These are phyloP conservation scores for Pomacea maculata DNA, from an alignment of 1,140 invertebrate species.

Conservation along the genomic window DNA sequence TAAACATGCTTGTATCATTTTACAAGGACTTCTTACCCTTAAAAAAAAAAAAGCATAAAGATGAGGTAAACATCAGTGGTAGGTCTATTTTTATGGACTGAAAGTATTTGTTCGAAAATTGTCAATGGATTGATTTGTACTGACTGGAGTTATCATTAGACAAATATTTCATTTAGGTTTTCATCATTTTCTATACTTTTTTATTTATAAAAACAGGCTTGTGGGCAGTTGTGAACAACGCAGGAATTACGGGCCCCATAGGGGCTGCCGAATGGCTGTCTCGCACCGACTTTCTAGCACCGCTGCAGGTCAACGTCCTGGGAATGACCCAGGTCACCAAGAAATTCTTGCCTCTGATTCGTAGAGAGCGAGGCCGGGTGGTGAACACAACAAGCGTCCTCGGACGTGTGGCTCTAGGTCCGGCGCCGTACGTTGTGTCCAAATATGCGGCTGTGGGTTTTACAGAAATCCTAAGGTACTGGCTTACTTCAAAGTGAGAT, in stretches of 20 bases:
- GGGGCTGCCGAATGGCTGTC: slow-evolving; percentile 31
- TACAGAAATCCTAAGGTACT: slow-evolving; percentile 39
- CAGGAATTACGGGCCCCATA: slow-evolving; percentile 36
- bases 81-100: too few species aligned
- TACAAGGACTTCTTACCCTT: too few species aligned
- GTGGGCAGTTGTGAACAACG: slow-evolving; percentile 57
- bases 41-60: too few species aligned
- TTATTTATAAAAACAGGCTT: slow-evolving; percentile 32
- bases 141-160: too few species aligned
- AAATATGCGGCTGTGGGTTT: slow-evolving; percentile 47
- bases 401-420: slow-evolving; percentile 26
- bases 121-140: too few species aligned
- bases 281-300: slow-evolving; percentile 30
- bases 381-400: slow-evolving; percentile 44
- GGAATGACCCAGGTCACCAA: slow-evolving; percentile 41
- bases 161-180: too few species aligned
- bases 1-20: too few species aligned
- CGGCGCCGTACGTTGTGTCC: slow-evolving; percentile 38
- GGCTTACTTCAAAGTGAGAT: not conserved
- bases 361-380: slow-evolving; percentile 37
- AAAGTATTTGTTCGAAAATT: too few species aligned
- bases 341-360: slow-evolving; percentile 44
- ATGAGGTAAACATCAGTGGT: too few species aligned
- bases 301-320: slow-evolving; percentile 38
- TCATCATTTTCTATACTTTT: too few species aligned